Evolutionary conservation across 2,888 invertebrate genomes (phyloP), one percentile per base, ranked within the genome.

Genomic region (Synergus itoensis): DNA sequence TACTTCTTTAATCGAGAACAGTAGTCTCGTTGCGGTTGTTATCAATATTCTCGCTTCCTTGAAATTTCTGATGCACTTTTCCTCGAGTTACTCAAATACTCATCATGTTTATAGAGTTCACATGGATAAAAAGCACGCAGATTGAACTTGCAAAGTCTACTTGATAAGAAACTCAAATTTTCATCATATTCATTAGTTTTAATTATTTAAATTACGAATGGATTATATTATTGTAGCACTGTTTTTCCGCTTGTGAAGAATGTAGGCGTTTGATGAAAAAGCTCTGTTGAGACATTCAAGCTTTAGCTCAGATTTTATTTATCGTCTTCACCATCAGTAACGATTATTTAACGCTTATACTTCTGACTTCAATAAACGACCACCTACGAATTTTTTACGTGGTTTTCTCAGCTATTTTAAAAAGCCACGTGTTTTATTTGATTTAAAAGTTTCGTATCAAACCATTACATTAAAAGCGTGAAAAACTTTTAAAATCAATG

Each of bases 261-360:
- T 16, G 65, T 65, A 65, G 65, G 65, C 41, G 65, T 65, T 65
- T 65, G 40, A 65, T 65, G 18, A 40, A 65, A 41, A 36, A 36
- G 16, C 18, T 11, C 18, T 57, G 57, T 57, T 18, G 18, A 57
- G 18, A 57, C 16, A 65, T 65, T 65, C 18, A 36, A 43, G 18
- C 9, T 57, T 18, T 57, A 57, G 9, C 57, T 9, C 18, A 65
- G 40, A 5, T 64, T 8, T 64, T 21, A 40, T 64, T 65, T 40
- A 1, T 65, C n/a, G 16, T 7, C 9, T 41, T 40, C 40, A 1
- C n/a, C 18, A 1, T 9, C 18, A 65, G 41, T 18, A 16, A 41
- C 65, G 65, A 65, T n/a, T 65, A 65, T 65, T 65, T 43, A n/a
- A 12, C 18, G 65, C 40, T 41, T 16, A 40, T n/a, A n/a, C 18